These are phyloP conservation scores for Tipula vernalis DNA, from an alignment of 2,888 invertebrate species.

Conservation along the genomic window DNA sequence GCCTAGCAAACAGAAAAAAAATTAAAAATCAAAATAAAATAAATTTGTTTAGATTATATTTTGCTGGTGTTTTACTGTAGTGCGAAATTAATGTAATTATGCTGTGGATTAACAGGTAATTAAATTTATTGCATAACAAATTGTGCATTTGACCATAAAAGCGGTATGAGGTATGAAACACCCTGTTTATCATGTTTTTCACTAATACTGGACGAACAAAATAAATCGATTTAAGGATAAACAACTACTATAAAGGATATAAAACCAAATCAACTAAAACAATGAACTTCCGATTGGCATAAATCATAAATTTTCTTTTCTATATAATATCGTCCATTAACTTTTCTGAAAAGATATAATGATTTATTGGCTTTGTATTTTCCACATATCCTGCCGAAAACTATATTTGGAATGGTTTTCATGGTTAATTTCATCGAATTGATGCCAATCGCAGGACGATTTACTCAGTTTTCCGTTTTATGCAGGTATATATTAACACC, in stretches of 20 bases:
- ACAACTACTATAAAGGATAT: not conserved
- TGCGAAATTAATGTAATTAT: not conserved
- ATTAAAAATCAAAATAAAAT: not conserved
- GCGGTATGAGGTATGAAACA: not conserved
- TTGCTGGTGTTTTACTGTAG: not conserved
- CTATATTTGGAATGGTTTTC: not conserved
- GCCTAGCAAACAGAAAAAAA: not conserved
- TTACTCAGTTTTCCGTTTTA: not conserved
- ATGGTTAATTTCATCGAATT: not conserved
- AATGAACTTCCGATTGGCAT: not conserved
- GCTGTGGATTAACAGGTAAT: not conserved
- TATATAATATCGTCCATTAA: not conserved
- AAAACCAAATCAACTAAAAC: not conserved
- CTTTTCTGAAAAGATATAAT: not conserved
- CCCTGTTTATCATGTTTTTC: not conserved
- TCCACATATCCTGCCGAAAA: not conserved
- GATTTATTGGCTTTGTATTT: not conserved
- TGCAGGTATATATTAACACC: not conserved
- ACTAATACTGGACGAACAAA: not conserved
- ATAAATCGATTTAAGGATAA: not conserved
- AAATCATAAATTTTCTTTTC: not conserved
- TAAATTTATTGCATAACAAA: not conserved
- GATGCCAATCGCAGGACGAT: not conserved
- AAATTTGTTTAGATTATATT: not conserved
- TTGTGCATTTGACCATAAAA: not conserved